These are phyloP conservation scores for Eufriesea mexicana DNA, from an alignment of 1,140 invertebrate species.

Conservation along the genomic window DNA sequence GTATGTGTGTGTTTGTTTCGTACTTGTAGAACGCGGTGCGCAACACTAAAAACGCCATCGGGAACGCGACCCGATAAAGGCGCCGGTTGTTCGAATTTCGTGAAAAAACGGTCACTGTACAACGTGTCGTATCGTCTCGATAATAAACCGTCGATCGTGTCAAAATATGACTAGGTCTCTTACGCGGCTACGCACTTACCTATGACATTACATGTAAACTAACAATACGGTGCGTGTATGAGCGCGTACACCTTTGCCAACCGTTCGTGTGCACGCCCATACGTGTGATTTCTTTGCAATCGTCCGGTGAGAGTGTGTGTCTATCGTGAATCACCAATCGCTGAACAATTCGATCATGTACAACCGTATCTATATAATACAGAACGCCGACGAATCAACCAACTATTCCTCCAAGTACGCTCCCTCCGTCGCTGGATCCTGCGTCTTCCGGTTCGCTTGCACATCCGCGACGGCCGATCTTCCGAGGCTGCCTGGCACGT, in stretches of 20 bases:
- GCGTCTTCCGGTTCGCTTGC: background rate
- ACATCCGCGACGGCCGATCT: background rate
- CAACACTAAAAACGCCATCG: slow-evolving; percentile 50
- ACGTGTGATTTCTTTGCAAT: background rate
- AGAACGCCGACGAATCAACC: background rate
- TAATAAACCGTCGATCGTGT: slow-evolving; percentile 70
- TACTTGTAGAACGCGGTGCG: slow-evolving; percentile 1
- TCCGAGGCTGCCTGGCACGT: background rate
- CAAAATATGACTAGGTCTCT: slow-evolving; percentile 76
- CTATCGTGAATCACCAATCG: slow-evolving; percentile 40
- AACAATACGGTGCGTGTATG: slow-evolving; percentile 1
- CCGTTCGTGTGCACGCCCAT: background rate
- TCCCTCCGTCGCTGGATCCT: background rate
- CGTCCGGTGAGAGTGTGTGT: slow-evolving; percentile 37
- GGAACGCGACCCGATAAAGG: background rate
- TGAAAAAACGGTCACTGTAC: slow-evolving; percentile 68
- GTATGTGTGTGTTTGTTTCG: background rate
- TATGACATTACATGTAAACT: slow-evolving; percentile 31
- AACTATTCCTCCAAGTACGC: background rate
- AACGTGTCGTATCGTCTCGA: slow-evolving; percentile 47
- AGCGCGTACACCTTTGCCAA: background rate
- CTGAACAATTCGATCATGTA: slow-evolving; percentile 12
- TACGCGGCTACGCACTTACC: slow-evolving; percentile 60
- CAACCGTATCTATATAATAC: slow-evolving; percentile 15
- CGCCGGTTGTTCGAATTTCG: slow-evolving; percentile 19